These are phyloP conservation scores for Dendrolimus houi DNA, from an alignment of 2,888 invertebrate species.

Conservation along the genomic window DNA sequence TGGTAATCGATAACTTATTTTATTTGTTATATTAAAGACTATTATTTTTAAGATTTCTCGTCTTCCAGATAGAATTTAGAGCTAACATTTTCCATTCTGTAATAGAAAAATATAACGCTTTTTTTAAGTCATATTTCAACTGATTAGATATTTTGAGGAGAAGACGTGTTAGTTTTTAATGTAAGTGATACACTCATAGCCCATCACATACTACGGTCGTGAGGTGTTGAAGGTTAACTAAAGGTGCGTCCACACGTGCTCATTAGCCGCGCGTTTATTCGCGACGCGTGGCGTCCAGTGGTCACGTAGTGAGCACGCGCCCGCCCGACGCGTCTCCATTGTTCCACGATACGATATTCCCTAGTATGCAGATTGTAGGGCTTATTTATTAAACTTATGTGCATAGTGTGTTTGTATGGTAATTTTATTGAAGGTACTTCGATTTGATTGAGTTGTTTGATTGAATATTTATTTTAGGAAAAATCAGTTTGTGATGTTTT, in stretches of 20 bases:
- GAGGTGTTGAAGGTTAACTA: constrained; percentile 29
- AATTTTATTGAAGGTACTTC: constrained; percentile 1
- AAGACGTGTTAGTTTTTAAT: no score
- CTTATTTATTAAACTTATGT: constrained; percentile 6
- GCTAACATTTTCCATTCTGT: no score
- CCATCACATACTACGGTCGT: background rate
- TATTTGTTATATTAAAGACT: no score
- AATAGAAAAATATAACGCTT: no score
- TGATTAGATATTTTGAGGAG: no score
- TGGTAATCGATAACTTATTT: no score
- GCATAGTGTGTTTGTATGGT: constrained; percentile 1
- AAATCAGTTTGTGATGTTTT: background rate
- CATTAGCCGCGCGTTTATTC: constrained; percentile 57
- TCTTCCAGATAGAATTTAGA: no score
- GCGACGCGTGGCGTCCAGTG: constrained; percentile 46
- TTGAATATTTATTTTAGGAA: constrained; percentile 1
- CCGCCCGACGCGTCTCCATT: constrained; percentile 26
- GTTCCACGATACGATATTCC: constrained; percentile 14
- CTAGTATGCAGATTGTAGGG: background rate
- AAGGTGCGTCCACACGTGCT: constrained; percentile 53
- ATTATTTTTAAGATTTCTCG: no score
- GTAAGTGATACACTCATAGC: background rate
- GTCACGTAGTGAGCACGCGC: constrained; percentile 69
- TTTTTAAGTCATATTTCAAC: no score
- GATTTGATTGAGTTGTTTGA: background rate